phyloP scores from a whole-genome alignment of 2,113 vertebrate species.

The Sceloporus undulatus region DNA sequence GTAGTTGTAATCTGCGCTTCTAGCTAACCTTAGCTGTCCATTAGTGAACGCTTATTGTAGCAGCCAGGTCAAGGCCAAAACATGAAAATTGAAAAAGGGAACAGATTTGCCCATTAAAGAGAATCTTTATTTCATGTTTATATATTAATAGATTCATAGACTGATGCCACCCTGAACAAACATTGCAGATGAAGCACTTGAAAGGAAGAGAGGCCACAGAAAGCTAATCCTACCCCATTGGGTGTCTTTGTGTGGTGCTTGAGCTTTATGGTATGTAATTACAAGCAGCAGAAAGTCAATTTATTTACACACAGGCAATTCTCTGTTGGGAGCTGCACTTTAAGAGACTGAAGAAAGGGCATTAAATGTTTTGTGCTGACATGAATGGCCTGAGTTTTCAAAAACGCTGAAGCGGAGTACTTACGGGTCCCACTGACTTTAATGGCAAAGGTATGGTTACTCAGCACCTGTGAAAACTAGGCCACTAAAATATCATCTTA shows the following conservation, averaged over 20 bases:
- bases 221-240: neutral
- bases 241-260: neutral
- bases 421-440: conserved; percentile 25
- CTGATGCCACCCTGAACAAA: neutral
- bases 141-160: conserved; percentile 8
- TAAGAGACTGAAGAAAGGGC: neutral
- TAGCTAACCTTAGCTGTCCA: neutral
- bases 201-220: neutral
- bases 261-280: conserved; percentile 21
- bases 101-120: neutral
- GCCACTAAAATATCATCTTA: neutral
- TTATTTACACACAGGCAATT: conserved; percentile 16
- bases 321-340: conserved; percentile 24
- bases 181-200: conserved; percentile 16
- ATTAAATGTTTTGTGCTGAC: conserved; percentile 16
- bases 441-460: conserved; percentile 9
- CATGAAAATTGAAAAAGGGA: neutral
- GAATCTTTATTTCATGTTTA: neutral
- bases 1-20: neutral
- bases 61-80: neutral
- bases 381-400: neutral
- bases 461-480: conserved; percentile 35
- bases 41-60: neutral
- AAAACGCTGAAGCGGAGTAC: conserved; percentile 19
- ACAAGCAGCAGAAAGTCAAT: conserved; percentile 12